Conservation (phyloP, 2,113 vertebrate species). For the Trochalopteron elliotii region DNA sequence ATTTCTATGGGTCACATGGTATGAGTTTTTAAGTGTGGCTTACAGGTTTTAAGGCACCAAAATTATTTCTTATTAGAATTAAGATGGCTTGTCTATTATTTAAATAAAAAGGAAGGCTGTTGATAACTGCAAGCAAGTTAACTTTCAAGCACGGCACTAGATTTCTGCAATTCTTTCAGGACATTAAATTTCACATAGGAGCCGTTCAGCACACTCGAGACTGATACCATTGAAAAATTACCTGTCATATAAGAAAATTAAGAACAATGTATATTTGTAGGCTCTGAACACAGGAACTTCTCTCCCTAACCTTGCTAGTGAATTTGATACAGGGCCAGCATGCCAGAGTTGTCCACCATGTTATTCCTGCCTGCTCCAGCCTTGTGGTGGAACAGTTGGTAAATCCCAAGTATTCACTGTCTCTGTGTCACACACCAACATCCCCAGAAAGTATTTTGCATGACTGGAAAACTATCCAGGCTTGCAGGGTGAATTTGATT, state of each 20-base stretch:
- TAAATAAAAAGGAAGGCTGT: rapidly evolving
- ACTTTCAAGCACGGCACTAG: background rate
- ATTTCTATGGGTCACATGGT: background rate
- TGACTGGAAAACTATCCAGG: background rate
- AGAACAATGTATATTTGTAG: background rate
- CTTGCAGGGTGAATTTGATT: background rate
- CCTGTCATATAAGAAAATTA: background rate
- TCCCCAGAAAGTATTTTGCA: background rate
- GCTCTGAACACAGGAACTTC: background rate
- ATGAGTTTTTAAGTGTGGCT: background rate
- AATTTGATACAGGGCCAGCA: background rate
- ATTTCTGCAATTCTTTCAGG: background rate
- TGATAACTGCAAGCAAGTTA: background rate
- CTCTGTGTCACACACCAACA: background rate
- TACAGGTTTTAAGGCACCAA: background rate
- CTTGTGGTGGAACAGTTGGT: background rate
- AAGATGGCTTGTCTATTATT: background rate
- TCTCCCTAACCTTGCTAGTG: background rate
- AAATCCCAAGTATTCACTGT: background rate
- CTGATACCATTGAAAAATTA: background rate
- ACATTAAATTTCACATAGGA: background rate
- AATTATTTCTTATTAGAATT: background rate
- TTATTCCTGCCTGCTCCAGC: background rate
- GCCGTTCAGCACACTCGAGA: background rate
- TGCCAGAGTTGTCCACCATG: background rate